Evolutionary conservation across 1,140 invertebrate species (phyloP), one percentile per base, ranked within the genome.

Genomic region (Brachionus rotundiformis): DNA sequence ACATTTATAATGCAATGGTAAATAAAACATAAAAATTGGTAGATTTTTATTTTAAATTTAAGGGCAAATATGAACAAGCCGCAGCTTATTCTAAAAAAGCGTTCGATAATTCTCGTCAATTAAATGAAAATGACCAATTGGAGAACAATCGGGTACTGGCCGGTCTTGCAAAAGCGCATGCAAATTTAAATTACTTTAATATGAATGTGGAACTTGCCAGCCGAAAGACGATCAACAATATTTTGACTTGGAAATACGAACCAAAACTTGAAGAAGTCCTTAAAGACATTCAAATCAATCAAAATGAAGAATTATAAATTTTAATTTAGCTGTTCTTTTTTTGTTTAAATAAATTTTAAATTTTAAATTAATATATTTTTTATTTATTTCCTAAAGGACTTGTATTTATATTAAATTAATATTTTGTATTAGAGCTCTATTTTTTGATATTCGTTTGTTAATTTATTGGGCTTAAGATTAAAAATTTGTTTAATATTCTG

Each of bases 11-110:
- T 54, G 23, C 41, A 65, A 16, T 49, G n/a, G 79, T 44, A 49
- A 16, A 7, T 25, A 29, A 10, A 61, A 16, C 13, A 41, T 5
- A 76, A 76, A 16, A 16, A 19, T 44, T 29, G 1, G 25, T 76
- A n/a, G 5, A n/a, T 19, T 19, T 54, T 54, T 23, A 8, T 49
- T 29, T 39, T 25, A 36, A 39, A 25, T 27, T 65, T 54, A 27
- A 81, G 79, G 54, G 79, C 16, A 63, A 81, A 41, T 63, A 81
- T 81, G 79, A 81, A 25, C 23, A 16, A 65, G 79, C 79, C 16
- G 47, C 47, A 7, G n/a, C 11, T 59, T 81, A 36, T 39, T 63
- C 54, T 4, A 68, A 63, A 63, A 81, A 81, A 81, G 79, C 79
- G 2, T 81, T 63, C 39, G 54, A 63, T 27, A 65, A 59, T 39